Conservation (phyloP, 1,140 invertebrate species). For the Lucilia sericata region DNA sequence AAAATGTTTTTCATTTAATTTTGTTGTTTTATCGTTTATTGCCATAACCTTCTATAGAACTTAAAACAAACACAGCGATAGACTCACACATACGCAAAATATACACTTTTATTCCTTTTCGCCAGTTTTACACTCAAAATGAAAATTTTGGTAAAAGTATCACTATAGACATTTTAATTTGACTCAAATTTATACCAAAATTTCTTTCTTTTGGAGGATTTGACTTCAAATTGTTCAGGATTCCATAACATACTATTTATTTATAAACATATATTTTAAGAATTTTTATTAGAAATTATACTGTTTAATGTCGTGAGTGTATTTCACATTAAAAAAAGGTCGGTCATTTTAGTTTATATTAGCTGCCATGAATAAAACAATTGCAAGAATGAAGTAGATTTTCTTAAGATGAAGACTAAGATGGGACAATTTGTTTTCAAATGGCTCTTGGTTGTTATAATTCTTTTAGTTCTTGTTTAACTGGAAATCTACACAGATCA, state of each 20-base stretch:
- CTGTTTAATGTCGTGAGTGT: no score
- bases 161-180: no score
- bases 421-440: background rate
- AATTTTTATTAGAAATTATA: no score
- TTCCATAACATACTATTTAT: no score
- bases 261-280: no score
- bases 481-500: no score
- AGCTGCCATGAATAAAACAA: background rate
- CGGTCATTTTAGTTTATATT: background rate
- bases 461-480: no score
- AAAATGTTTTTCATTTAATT: conserved; percentile 8
- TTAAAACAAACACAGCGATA: background rate
- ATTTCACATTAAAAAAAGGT: background rate
- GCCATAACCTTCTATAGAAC: background rate
- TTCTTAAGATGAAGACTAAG: background rate
- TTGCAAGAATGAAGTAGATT: background rate
- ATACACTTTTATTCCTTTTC: background rate
- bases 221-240: no score
- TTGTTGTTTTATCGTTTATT: conserved; percentile 7
- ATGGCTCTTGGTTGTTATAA: background rate
- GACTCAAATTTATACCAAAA: no score
- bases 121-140: no score
- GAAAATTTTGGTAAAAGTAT: no score
- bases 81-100: background rate
- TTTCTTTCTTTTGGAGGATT: no score